Evolutionary conservation across 2,797 vertebrate species (phyloP).

Genomic region (Epinephelus coioides): DNA sequence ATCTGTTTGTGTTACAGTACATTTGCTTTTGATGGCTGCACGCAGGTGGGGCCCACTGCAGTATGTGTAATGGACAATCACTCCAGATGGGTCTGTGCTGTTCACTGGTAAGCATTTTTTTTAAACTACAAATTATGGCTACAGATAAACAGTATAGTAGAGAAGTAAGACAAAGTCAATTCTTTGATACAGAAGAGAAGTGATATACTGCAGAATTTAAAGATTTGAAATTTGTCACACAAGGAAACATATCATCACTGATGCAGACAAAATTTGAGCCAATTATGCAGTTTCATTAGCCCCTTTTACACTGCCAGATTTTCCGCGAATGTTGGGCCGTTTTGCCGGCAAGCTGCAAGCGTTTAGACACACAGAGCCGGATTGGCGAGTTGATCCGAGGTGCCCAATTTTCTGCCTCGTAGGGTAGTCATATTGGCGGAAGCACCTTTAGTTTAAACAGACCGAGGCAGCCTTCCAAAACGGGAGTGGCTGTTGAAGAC

Average conservation of each 20-base stretch:
- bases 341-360: no score
- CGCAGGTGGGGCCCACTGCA: background rate
- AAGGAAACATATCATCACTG: background rate
- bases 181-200: background rate
- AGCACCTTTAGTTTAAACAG: no score
- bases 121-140: background rate
- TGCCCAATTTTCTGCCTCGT: no score
- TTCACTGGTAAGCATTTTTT: background rate
- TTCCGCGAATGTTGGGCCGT: no score
- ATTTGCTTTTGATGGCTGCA: background rate
- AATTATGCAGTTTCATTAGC: background rate
- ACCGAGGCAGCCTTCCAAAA: no score
- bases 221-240: background rate
- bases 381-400: no score
- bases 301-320: no score
- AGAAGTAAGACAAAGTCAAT: background rate
- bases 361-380: no score
- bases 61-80: background rate
- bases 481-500: no score
- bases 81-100: background rate
- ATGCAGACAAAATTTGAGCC: background rate
- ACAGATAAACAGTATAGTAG: background rate
- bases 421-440: no score
- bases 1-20: background rate
- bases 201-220: background rate